Conservation (phyloP, 2,113 vertebrate species). For the Vireo altiloquus region DNA sequence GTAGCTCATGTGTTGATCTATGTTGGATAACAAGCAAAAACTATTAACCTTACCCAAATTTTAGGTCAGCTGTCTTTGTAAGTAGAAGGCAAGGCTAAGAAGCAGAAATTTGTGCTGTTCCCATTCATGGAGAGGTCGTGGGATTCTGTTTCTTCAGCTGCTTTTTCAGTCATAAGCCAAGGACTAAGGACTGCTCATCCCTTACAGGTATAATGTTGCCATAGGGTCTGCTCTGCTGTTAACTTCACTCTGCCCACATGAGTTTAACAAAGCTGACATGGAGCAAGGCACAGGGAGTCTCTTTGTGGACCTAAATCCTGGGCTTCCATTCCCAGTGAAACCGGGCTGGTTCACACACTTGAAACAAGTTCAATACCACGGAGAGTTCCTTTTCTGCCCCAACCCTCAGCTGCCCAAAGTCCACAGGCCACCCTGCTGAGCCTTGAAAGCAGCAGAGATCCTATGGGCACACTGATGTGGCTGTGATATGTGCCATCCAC, state of each 20-base stretch:
- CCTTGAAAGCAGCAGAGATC: neutral
- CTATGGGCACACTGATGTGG: neutral
- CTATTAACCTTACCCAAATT: neutral
- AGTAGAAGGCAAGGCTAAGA: neutral
- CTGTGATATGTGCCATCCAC: neutral
- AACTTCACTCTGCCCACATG: neutral
- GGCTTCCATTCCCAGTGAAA: neutral
- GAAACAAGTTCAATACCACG: neutral
- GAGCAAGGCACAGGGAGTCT: neutral
- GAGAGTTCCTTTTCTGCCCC: neutral
- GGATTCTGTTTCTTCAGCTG: neutral
- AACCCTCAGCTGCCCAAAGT: neutral
- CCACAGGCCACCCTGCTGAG: neutral
- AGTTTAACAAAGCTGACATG: neutral
- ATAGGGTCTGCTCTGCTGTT: neutral
- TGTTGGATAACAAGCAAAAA: neutral
- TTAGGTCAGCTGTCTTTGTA: neutral
- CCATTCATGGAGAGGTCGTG: neutral
- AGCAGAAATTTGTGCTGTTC: neutral
- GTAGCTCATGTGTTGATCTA: neutral
- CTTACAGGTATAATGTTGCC: neutral
- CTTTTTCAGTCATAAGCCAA: neutral
- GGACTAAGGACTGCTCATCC: neutral
- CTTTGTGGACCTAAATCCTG: neutral
- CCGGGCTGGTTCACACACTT: accelerated